Evolutionary conservation across 2,113 vertebrate genomes (phyloP), one percentile per base, ranked within the genome.

Genomic region (Mormyrus iriodes): DNA sequence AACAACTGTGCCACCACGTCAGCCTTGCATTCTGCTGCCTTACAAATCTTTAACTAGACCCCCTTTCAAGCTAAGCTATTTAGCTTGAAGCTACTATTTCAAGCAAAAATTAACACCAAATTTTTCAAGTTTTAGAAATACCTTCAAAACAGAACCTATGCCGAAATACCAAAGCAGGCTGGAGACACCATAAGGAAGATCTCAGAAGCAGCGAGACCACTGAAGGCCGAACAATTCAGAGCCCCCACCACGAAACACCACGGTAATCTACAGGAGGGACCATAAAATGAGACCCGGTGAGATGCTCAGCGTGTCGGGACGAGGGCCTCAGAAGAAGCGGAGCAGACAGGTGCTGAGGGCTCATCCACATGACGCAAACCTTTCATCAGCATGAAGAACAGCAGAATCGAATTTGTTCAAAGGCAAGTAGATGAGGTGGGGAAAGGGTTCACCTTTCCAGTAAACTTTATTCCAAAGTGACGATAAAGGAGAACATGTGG

Each of bases 321-420:
- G 69, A 76, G 69, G 15, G 15, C 73, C 35, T 53, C 51, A 19
- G 85, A 53, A 86, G 3, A 9, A 52, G 46, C 27, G 51, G 31
- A 35, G 31, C 46, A 39, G 39, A 86, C 49, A 86, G 51, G 46
- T 6, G 51, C 48, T 44, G 31, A 86, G 51, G 85, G 85, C 85
- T 42, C 2, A 8, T 48, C 85, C 27, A 27, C 85, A 42, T 53
- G 85, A 86, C 6, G 31, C 48, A 86, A 55, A 55, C 51, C 51
- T 86, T 85, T 85, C 83, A 85, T 85, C 83, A 85, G 46, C 83
- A 85, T 27, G 48, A 51, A 53, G 49, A 86, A 85, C 84, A 85
- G 85, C 46, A 39, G 21, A 86, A 52, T 35, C 19, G 27, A 35
- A 86, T 48, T 84, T 48, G 39, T 84, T 48, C 82, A 84, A 84